Percentiles rank a stretch among this genome's conserved stretches.
Evolutionary conservation across 2,888 invertebrate genomes (phyloP).

Genomic region (Cantharis rufa): DNA sequence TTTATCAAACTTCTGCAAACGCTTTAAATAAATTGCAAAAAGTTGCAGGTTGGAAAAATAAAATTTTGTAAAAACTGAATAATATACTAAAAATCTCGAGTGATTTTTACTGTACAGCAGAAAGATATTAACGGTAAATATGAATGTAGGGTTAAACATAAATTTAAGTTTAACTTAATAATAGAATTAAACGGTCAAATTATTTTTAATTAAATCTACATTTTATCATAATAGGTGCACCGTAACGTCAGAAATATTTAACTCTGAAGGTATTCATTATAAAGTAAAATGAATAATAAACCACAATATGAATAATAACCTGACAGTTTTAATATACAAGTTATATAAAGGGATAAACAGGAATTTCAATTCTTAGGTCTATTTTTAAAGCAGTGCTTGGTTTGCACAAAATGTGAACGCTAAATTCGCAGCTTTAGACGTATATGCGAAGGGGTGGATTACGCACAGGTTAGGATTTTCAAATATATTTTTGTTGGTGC

Average conservation of each 20-base stretch:
- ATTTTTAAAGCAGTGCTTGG: neutral
- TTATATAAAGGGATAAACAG: neutral
- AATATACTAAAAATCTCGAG: neutral
- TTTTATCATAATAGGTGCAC: neutral
- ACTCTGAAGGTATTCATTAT: neutral
- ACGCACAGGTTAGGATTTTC: conserved; percentile 1
- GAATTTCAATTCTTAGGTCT: neutral
- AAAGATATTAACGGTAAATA: neutral
- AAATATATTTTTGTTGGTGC: neutral
- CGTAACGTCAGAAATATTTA: neutral
- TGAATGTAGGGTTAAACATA: too few relatives aligned
- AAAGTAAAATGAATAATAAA: neutral
- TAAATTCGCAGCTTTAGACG: conserved; percentile 1
- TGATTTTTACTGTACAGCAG: too few relatives aligned
- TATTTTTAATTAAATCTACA: neutral
- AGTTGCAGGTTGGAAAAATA: neutral
- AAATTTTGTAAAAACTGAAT: neutral
- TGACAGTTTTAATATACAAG: neutral
- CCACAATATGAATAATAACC: neutral
- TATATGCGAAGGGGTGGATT: neutral
- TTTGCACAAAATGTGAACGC: neutral
- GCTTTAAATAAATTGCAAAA: neutral
- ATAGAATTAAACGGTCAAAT: neutral
- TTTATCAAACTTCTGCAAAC: neutral
- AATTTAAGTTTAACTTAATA: too few relatives aligned